Evolutionary conservation across 2,888 invertebrate genomes (phyloP).

Genomic region (Rambutsinella grinnellia): DNA sequence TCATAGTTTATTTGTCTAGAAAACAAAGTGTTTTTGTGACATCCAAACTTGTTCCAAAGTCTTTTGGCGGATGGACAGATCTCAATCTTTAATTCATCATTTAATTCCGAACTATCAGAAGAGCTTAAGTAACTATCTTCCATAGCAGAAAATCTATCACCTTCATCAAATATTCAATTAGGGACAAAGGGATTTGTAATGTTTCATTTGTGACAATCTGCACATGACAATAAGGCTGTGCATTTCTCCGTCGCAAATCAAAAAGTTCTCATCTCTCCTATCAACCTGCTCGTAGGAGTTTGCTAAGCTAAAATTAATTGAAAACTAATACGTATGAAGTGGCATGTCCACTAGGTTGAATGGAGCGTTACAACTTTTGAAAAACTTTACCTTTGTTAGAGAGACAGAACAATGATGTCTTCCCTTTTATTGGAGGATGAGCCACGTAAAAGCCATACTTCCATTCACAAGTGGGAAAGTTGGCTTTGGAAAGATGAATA

Average conservation of each 20-base stretch:
- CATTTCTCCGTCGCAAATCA: not conserved
- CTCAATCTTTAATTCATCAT: not conserved
- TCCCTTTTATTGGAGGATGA: conserved; percentile 37
- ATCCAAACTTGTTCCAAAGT: not conserved
- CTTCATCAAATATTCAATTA: not conserved
- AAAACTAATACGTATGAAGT: not conserved
- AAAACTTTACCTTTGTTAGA: conserved; percentile 31
- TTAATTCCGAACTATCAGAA: not conserved
- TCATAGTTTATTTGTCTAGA: too few relatives aligned
- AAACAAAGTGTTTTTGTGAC: not conserved
- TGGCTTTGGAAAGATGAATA: conserved; percentile 20
- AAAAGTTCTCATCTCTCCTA: not conserved
- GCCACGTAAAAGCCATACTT: conserved; percentile 32
- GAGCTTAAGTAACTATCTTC: not conserved
- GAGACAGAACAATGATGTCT: conserved; percentile 26
- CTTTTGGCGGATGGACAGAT: not conserved
- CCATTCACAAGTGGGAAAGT: not conserved
- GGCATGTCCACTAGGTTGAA: not conserved
- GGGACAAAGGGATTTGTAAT: not conserved
- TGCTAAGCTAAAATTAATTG: not conserved
- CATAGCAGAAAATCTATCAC: not conserved
- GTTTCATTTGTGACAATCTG: not conserved
- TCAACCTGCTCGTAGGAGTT: too few relatives aligned
- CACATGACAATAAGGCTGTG: not conserved
- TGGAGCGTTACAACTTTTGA: not conserved